These are phyloP conservation scores for Madoqua kirkii DNA, from an alignment of 2,113 vertebrate genomes.

Conservation along the genomic window DNA sequence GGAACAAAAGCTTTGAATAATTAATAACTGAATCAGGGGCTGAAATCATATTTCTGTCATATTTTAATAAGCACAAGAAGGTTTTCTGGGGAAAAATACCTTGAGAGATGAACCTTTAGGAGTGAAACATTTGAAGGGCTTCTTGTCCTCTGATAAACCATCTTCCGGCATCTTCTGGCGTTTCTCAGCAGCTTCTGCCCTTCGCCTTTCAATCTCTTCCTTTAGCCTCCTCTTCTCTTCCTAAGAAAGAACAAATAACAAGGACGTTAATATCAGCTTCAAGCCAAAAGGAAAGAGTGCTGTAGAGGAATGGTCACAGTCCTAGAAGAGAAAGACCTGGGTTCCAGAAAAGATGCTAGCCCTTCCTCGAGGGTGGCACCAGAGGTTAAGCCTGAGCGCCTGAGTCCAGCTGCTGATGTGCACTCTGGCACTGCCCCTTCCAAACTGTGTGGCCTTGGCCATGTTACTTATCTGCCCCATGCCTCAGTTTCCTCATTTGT, in stretches of 20 bases:
- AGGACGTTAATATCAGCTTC: background rate
- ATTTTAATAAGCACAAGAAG: background rate
- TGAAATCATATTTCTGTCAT: background rate
- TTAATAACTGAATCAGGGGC: background rate
- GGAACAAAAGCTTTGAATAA: background rate
- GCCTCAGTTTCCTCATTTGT: background rate
- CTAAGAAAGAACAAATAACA: conserved; percentile 68
- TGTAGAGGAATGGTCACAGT: background rate
- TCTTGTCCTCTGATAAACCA: conserved; percentile 84
- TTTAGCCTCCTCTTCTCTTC: conserved; percentile 97
- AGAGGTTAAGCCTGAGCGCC: background rate
- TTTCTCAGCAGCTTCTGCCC: conserved; percentile 97
- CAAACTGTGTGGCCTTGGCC: background rate
- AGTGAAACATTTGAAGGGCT: conserved; percentile 94
- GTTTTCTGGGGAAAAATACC: conserved; percentile 77
- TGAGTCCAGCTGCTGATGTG: background rate
- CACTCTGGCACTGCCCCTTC: background rate
- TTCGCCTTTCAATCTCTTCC: conserved; percentile 95
- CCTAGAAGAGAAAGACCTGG: background rate
- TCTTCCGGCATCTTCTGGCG: conserved; percentile 93
- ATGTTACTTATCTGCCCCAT: background rate
- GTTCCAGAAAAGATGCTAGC: background rate
- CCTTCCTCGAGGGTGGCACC: background rate
- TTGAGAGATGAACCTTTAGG: conserved; percentile 95
- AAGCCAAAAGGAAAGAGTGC: background rate